Conservation (phyloP, 2,888 invertebrate genomes). For the Drosophila basisetae region DNA sequence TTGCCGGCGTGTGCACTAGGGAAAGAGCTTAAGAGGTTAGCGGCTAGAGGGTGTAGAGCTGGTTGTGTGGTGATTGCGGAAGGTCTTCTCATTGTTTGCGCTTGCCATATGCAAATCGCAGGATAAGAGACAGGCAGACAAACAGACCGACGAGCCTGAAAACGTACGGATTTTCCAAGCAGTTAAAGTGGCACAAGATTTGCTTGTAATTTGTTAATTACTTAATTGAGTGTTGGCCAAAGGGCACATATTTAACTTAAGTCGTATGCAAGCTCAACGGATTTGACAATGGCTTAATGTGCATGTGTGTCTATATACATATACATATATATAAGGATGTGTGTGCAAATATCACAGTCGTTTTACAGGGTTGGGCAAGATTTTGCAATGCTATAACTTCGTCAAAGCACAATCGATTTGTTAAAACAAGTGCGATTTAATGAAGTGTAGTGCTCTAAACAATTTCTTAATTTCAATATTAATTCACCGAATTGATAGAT, state of each 20-base stretch:
- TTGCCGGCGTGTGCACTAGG: conserved; percentile 47
- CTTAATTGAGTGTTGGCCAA: conserved; percentile 70
- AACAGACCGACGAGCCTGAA: conserved; percentile 14
- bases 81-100: conserved; percentile 43
- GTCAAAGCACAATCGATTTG: not conserved
- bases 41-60: not conserved
- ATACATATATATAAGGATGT: not conserved
- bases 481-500: not conserved
- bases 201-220: conserved; percentile 70
- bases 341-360: not conserved
- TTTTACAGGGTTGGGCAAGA: not conserved
- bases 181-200: conserved; percentile 17
- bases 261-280: conserved; percentile 11
- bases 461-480: not conserved
- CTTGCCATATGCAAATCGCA: conserved; percentile 64
- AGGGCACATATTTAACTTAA: conserved; percentile 51
- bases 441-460: not conserved
- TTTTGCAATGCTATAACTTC: not conserved
- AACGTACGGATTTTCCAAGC: not conserved
- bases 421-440: not conserved
- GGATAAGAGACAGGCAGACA: conserved; percentile 20
- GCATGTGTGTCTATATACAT: not conserved
- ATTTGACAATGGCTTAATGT: conserved; percentile 1
- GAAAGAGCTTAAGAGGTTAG: conserved; percentile 7
- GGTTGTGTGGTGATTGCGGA: conserved; percentile 1